Percentiles rank a stretch among this genome's conserved stretches.
phyloP scores from a whole-genome alignment of 2,888 invertebrate species.

The Chrysodeixis includens region DNA sequence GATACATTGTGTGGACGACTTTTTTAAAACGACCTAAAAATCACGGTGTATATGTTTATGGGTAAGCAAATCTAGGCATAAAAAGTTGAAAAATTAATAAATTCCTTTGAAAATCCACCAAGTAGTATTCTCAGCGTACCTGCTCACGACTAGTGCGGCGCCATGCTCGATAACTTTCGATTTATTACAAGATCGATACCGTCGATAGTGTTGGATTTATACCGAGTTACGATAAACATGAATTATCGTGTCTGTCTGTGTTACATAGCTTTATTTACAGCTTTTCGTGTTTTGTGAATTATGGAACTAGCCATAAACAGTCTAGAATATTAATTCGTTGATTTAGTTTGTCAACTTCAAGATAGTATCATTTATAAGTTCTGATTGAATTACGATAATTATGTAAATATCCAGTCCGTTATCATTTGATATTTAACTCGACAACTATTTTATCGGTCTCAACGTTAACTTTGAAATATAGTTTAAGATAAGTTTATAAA shows the following conservation, averaged over 20 bases:
- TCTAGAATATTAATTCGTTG: slow-evolving; percentile 34
- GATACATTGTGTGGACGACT: too few relatives aligned
- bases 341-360: slow-evolving; percentile 41
- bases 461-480: too few relatives aligned
- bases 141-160: slow-evolving; percentile 57
- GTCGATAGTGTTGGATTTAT: slow-evolving; percentile 53
- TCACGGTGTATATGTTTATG: too few relatives aligned
- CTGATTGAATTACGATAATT: slow-evolving; percentile 37
- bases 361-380: slow-evolving; percentile 36
- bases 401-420: slow-evolving; percentile 23
- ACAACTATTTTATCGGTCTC: slow-evolving; percentile 1
- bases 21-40: too few relatives aligned
- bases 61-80: background rate
- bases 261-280: slow-evolving; percentile 50
- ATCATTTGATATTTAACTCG: slow-evolving; percentile 13
- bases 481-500: too few relatives aligned
- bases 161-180: slow-evolving; percentile 60
- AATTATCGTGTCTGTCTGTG: slow-evolving; percentile 54
- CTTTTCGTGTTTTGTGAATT: slow-evolving; percentile 51
- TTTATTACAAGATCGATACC: slow-evolving; percentile 63
- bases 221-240: slow-evolving; percentile 54
- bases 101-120: slow-evolving; percentile 47
- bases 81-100: slow-evolving; percentile 27
- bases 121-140: slow-evolving; percentile 32
- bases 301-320: slow-evolving; percentile 37